Percentiles rank a stretch among this genome's conserved stretches.
phyloP scores from a whole-genome alignment of 2,888 invertebrate species.

The Ophion ellenae region DNA sequence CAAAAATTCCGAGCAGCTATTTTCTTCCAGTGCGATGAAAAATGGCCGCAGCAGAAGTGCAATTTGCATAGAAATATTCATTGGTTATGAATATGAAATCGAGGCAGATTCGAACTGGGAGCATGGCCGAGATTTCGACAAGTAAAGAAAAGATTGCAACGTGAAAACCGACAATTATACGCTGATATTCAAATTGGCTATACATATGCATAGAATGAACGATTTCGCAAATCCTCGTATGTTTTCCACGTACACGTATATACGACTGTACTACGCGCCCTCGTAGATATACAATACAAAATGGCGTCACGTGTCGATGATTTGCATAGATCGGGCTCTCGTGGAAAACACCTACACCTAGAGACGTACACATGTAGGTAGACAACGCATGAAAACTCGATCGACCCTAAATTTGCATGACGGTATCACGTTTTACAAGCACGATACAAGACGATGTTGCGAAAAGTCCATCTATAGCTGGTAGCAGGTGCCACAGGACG shows the following conservation, averaged over 20 bases:
- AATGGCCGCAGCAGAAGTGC: conserved; percentile 12
- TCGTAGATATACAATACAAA: conserved; percentile 19
- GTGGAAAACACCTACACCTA: neutral
- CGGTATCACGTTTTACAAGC: conserved; percentile 11
- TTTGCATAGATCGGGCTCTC: conserved; percentile 34
- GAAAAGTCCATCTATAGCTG: conserved; percentile 19
- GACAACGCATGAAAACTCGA: conserved; percentile 20
- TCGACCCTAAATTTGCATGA: conserved; percentile 30
- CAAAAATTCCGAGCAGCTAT: neutral
- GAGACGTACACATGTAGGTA: neutral
- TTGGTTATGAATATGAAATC: conserved; percentile 16
- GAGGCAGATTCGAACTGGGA: conserved; percentile 8
- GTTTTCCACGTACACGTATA: conserved; percentile 8
- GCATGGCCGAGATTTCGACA: conserved; percentile 1
- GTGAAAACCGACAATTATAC: conserved; percentile 40
- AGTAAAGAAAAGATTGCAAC: conserved; percentile 20
- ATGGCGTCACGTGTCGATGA: conserved; percentile 24
- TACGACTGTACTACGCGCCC: neutral
- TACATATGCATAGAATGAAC: conserved; percentile 32
- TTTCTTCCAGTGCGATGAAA: neutral
- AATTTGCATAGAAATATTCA: conserved; percentile 35
- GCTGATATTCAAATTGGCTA: conserved; percentile 40
- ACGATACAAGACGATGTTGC: neutral
- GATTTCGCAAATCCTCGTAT: conserved; percentile 35
- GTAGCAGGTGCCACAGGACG: neutral